Evolutionary conservation across 23 tunicate species (phyloP).

Genomic region (Ciona savignyi): DNA sequence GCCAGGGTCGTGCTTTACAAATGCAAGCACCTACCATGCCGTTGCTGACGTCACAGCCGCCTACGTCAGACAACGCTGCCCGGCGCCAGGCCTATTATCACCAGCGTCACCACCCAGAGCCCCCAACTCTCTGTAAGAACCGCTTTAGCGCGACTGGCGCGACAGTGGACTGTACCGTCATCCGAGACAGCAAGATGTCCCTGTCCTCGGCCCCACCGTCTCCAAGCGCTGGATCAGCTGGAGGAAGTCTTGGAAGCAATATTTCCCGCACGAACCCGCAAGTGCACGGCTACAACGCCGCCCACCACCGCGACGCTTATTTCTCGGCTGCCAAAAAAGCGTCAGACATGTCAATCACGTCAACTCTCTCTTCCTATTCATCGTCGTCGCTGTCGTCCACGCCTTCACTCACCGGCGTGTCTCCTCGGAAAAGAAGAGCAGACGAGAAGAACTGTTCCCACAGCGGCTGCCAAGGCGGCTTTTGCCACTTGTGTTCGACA

Average conservation of each 20-base stretch:
- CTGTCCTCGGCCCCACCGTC: conserved; percentile 84
- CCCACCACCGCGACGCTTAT: neutral
- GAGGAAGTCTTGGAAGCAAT: conserved; percentile 56
- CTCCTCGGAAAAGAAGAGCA: conserved; percentile 76
- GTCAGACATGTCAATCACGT: conserved; percentile 36
- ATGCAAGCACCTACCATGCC: conserved; percentile 48
- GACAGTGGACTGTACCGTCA: conserved; percentile 45
- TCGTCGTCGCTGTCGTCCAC: conserved; percentile 65
- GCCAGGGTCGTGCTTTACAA: neutral
- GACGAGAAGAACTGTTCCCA: conserved; percentile 32
- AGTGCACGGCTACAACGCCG: neutral
- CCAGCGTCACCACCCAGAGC: conserved; percentile 56
- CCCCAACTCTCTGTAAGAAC: conserved; percentile 12
- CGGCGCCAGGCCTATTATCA: conserved; percentile 69
- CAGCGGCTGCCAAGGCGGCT: conserved; percentile 5
- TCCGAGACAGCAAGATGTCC: conserved; percentile 89
- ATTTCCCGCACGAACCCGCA: neutral
- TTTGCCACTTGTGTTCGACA: conserved; percentile 35
- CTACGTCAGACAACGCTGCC: conserved; percentile 12
- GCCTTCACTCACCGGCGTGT: conserved; percentile 44
- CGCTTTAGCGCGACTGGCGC: conserved; percentile 81
- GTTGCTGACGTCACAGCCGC: conserved; percentile 4
- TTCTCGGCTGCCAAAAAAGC: conserved; percentile 29
- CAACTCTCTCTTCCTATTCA: conserved; percentile 61
- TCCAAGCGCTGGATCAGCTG: conserved; percentile 76